Conservation (phyloP, 2,888 invertebrate genomes). For the Pardosa pseudoannulata region DNA sequence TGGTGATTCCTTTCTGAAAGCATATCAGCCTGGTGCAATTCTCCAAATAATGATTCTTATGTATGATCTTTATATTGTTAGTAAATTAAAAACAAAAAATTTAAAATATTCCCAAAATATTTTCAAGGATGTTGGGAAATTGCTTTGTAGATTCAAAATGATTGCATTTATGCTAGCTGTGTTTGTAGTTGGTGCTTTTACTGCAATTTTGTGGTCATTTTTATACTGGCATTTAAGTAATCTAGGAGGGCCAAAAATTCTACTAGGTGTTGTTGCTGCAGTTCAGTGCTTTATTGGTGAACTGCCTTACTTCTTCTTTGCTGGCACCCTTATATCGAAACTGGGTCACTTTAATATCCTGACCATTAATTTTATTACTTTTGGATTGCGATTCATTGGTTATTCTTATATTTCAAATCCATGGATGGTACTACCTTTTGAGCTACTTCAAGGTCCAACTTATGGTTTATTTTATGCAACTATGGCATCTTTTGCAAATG, state of each 20-base stretch:
- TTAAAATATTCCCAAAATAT: constrained; percentile 61
- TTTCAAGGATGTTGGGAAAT: constrained; percentile 48
- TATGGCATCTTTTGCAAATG: constrained; percentile 73
- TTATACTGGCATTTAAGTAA: constrained; percentile 72
- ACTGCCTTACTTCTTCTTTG: constrained; percentile 76
- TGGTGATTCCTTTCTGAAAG: constrained; percentile 54
- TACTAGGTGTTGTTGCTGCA: constrained; percentile 73
- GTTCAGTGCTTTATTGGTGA: constrained; percentile 74
- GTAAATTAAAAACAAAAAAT: constrained; percentile 58
- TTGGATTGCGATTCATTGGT: constrained; percentile 87
- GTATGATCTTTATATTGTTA: constrained; percentile 47
- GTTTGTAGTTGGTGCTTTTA: constrained; percentile 72
- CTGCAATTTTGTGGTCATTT: constrained; percentile 74
- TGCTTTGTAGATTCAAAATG: constrained; percentile 46
- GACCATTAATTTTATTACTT: constrained; percentile 87
- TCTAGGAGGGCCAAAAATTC: constrained; percentile 53
- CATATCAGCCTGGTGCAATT: constrained; percentile 68
- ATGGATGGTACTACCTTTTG: constrained; percentile 90
- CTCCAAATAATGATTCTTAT: constrained; percentile 42
- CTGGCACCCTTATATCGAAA: constrained; percentile 85
- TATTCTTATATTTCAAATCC: constrained; percentile 88
- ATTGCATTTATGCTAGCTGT: constrained; percentile 64
- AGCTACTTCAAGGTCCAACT: constrained; percentile 90
- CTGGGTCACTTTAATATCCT: constrained; percentile 90
- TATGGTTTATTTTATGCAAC: constrained; percentile 88